Base-by-base conservation (phyloP, 2,113 vertebrate species). In the Recurvirostra avosetta region DNA sequence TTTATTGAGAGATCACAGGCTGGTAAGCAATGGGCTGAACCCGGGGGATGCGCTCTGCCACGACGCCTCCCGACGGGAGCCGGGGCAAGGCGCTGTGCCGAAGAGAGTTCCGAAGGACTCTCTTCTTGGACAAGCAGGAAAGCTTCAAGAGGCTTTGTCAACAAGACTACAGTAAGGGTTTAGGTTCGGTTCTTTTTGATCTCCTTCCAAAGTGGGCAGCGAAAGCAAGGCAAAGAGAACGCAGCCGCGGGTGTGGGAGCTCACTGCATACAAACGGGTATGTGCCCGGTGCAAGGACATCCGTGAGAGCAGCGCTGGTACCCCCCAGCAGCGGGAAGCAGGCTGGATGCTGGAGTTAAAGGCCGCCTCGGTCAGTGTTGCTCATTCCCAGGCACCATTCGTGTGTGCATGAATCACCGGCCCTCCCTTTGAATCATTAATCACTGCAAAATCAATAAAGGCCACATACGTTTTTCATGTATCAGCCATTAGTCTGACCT, bases 401-500 rank as follows among this genome's bases (percentile, higher is more conserved):
- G 4, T 11, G 8, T 15, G 34, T 22, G 79, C 68, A 30, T 93
- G 93, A 96, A 92, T 93, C 94, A 91, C 45, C 17, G 4, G 53
- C 88, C 78, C 86, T 90, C 84, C 70, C 59, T 83, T 58, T 45
- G 38, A 71, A 62, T 76, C 92, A 74, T 94, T 76, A 90, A 96
- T 96, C 88, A 92, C 76, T 45, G 72, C 78, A 93, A 73, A 88
- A 94, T 95, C 95, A 82, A 96, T 94, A 88, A 62, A 52, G 32
- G 43, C 76, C 81, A 76, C 90, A 50, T 59, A 49, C 15, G 70
- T 92, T 95, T 94, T 92, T 89, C 79, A 91, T 68, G 95, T 85
- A 71, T 34, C 96, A 92, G 82, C 90, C 72, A 43, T 94, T 84
- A 80, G 94, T 43, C 74, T 94, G 97, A 94, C 94, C 93, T 96